phyloP scores from a whole-genome alignment of 2,888 invertebrate genomes.

The Dione vanillae region DNA sequence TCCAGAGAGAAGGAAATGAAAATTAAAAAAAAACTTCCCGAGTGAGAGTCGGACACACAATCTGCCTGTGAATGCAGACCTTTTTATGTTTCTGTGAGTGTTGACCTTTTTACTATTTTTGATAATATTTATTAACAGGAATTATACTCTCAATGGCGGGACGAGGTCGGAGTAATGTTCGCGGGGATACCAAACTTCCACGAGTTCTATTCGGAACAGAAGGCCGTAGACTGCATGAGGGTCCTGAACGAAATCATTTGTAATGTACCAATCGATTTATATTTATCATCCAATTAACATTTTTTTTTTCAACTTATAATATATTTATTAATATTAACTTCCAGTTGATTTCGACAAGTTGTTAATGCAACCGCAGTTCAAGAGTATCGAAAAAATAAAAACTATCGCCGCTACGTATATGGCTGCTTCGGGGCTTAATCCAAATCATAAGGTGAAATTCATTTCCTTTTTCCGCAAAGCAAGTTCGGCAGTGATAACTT shows the following conservation, averaged over 20 bases:
- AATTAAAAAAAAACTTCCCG: too few species aligned
- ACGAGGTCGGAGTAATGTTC: conserved; percentile 97
- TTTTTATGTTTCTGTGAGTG: neutral
- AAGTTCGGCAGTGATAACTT: too few species aligned
- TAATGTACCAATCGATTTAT: conserved; percentile 74
- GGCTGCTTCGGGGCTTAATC: conserved; percentile 97
- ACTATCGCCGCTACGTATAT: conserved; percentile 97
- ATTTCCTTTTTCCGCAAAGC: too few species aligned
- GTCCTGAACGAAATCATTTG: conserved; percentile 99
- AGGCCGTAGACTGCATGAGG: conserved; percentile 98
- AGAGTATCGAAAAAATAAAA: conserved; percentile 96
- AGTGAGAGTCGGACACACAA: too few species aligned
- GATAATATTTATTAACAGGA: conserved; percentile 78
- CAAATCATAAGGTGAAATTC: conserved; percentile 85
- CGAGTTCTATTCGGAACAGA: conserved; percentile 99
- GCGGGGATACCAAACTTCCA: conserved; percentile 99
- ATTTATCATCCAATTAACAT: conserved; percentile 4
- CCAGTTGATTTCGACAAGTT: conserved; percentile 95
- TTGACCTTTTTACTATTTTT: neutral
- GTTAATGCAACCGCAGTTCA: conserved; percentile 92
- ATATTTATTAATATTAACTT: conserved; percentile 49
- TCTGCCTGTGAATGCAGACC: too few species aligned
- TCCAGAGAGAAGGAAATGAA: too few species aligned
- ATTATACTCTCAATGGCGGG: conserved; percentile 91
- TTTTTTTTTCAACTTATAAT: neutral